These are phyloP conservation scores for Microcebus ravelobensis DNA, from an alignment of 2,113 vertebrate genomes.

Conservation along the genomic window DNA sequence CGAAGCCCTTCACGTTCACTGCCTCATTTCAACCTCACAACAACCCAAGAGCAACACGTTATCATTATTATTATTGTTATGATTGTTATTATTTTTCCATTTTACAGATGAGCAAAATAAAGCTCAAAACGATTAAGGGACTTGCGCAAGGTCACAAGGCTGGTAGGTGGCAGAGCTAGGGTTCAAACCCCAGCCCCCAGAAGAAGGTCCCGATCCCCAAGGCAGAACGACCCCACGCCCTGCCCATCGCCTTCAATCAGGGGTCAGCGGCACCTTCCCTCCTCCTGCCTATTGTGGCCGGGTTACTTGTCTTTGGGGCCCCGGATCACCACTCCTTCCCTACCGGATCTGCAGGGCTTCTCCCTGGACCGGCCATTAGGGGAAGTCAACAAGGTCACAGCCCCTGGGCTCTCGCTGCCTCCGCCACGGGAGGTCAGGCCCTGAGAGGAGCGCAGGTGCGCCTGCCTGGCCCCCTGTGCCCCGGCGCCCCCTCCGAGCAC, in stretches of 20 bases:
- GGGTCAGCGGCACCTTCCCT: background rate
- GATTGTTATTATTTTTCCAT: background rate
- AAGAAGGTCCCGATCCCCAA: background rate
- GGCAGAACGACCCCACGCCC: background rate
- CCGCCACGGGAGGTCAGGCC: fast-evolving
- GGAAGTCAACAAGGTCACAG: background rate
- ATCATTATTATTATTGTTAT: too few relatives aligned
- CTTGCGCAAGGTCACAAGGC: background rate
- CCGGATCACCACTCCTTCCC: fast-evolving
- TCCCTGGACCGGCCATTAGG: background rate
- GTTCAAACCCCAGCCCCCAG: background rate
- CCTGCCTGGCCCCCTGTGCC: background rate
- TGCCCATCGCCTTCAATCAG: background rate
- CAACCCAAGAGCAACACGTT: fast-evolving
- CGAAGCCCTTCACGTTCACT: fast-evolving
- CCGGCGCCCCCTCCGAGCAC: background rate
- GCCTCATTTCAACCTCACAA: background rate
- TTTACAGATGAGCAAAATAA: background rate
- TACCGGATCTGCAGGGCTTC: background rate
- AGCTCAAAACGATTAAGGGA: background rate
- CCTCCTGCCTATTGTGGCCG: fast-evolving
- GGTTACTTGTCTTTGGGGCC: background rate
- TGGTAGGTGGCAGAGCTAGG: background rate
- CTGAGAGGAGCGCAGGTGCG: fast-evolving
- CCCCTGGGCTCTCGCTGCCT: fast-evolving